Evolutionary conservation across 2,113 vertebrate genomes (phyloP).

Genomic region (Syrmaticus mikado): DNA sequence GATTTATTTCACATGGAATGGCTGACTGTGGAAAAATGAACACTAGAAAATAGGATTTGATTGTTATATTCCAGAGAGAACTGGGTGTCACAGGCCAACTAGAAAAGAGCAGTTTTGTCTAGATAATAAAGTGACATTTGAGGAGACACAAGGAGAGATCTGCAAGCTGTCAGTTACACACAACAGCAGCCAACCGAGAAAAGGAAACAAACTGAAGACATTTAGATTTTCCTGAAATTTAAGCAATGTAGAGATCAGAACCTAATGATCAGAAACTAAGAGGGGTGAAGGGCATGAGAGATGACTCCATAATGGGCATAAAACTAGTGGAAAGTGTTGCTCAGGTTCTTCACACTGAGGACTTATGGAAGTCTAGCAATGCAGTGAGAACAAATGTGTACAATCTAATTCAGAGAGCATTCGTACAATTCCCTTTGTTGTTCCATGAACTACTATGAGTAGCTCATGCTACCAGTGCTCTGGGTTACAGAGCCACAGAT

Average conservation of each 20-base stretch:
- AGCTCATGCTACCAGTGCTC: rapidly evolving
- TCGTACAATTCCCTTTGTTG: rapidly evolving
- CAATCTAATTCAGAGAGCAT: neutral
- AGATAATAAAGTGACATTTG: neutral
- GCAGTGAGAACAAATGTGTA: neutral
- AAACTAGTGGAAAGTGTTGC: neutral
- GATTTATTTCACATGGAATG: neutral
- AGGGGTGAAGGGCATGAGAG: neutral
- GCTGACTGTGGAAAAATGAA: neutral
- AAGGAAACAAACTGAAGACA: neutral
- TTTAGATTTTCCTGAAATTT: neutral
- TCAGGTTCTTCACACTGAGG: neutral
- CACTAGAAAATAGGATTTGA: neutral
- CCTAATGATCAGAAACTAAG: neutral
- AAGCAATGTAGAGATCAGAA: neutral
- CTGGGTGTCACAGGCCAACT: neutral
- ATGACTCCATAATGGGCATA: neutral
- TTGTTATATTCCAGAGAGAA: neutral
- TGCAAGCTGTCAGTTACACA: neutral
- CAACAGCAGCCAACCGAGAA: rapidly evolving
- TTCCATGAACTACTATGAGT: neutral
- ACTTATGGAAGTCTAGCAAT: neutral
- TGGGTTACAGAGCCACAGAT: neutral
- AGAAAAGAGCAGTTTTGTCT: neutral
- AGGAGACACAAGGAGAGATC: neutral